phyloP scores from a whole-genome alignment of 2,113 vertebrate genomes.

The Aldabrachelys gigantea region DNA sequence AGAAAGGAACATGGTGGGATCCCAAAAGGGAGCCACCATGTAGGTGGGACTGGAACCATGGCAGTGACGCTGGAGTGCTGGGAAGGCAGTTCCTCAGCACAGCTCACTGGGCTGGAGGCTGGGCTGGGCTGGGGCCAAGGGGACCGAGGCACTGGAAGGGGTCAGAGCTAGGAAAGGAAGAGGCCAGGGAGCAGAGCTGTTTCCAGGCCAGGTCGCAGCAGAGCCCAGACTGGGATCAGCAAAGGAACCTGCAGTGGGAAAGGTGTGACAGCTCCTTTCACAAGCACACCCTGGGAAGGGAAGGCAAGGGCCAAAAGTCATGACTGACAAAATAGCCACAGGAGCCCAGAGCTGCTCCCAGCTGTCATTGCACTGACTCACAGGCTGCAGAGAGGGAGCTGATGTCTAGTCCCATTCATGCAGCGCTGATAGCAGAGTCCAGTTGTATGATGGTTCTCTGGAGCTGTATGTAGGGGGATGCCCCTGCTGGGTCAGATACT shows the following conservation, averaged over 20 bases:
- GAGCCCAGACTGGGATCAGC: neutral
- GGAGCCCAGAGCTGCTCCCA: neutral
- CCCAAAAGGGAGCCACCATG: neutral
- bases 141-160: neutral
- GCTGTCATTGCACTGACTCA: no score
- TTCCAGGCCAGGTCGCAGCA: neutral
- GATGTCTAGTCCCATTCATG: no score
- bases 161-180: neutral
- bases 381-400: no score
- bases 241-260: neutral
- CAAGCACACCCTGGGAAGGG: neutral
- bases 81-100: rapidly evolving
- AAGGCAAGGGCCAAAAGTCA: neutral
- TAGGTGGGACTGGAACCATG: neutral
- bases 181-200: neutral
- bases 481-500: no score
- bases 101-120: neutral
- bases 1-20: neutral
- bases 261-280: neutral
- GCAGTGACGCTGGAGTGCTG: neutral
- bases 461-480: no score
- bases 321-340: neutral
- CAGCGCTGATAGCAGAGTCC: no score
- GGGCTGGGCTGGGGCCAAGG: neutral
- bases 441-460: no score